Base-by-base conservation (phyloP, 2,113 vertebrate genomes). In the Urocitellus parryii region DNA sequence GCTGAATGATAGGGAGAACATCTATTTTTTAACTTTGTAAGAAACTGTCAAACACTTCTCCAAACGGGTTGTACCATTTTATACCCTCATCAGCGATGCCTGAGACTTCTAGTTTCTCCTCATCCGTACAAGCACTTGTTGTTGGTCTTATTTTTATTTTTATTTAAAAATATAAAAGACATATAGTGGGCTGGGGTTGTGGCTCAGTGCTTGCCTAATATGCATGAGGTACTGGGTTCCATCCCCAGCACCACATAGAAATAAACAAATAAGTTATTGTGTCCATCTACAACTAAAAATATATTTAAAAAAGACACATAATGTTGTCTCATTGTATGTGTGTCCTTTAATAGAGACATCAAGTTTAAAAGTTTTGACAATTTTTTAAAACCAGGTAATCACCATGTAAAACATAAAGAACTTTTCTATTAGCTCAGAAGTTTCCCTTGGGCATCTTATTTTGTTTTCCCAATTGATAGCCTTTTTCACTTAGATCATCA, bases 11-110 rank as follows among this genome's bases (percentile, higher is more conserved):
- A 24, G 24, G 14, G 39, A 72, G 20, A 90, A 79, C 58, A 20
- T 53, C 48, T 74, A 56, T 81, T 94, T 76, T 81, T 94, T 76
- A 85, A 74, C 45, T 89, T 91, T n/a, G 70, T 56, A 78, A 68
- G 48, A 91, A 91, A 56, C 37, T 89, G 51, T 39, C 77, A 76
- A 94, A 51, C 29, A 37, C 25, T 45, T 92, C 27, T 89, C 22
- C 8, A 91, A 76, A 70, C 39, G 56, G 13, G 32, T 48, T 63
- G 39, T 92, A 68, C 24, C n/a, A 77, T 89, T 76, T 80, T 81
- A 56, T 70, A 80, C 9, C 67, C 34, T 88, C 11, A 13, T 13
- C 51, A 91, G 88, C 56, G 80, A 27, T 63, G 32, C 25, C 17
- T 58, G 11, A 72, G 17, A 56, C 6, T 88, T 89, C 39, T 63